These are phyloP conservation scores for Dendrolimus punctatus DNA, from an alignment of 1,140 invertebrate species.

Conservation along the genomic window DNA sequence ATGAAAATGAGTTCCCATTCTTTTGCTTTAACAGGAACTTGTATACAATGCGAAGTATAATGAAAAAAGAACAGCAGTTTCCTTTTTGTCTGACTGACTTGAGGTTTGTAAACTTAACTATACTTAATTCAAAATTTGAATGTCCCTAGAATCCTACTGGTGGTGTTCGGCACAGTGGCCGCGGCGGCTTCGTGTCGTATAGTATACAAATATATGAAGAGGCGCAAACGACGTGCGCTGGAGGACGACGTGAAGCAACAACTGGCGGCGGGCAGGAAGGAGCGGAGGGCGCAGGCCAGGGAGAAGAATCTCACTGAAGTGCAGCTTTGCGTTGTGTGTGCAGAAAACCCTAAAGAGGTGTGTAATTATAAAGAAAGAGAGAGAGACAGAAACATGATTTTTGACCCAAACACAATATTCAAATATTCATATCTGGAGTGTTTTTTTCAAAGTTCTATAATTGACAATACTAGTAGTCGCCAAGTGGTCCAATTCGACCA, in stretches of 20 bases:
- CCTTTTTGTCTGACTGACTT: no score
- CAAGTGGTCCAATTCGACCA: no score
- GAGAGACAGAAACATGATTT: neutral
- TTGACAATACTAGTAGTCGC: no score
- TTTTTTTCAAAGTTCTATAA: no score
- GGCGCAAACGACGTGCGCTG: constrained; percentile 70
- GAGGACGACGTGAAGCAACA: constrained; percentile 74
- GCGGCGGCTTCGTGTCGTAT: constrained; percentile 77
- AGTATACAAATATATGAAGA: constrained; percentile 75
- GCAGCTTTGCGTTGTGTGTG: constrained; percentile 84
- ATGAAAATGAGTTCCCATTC: no score
- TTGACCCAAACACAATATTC: no score
- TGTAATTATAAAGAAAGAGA: constrained; percentile 1
- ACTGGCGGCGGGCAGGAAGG: constrained; percentile 75
- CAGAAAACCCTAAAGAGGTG: constrained; percentile 82
- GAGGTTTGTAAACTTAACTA: no score
- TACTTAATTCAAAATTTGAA: no score
- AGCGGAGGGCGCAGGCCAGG: constrained; percentile 75
- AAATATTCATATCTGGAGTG: no score
- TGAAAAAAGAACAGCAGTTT: no score
- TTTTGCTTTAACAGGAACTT: no score
- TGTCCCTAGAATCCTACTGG: constrained; percentile 71
- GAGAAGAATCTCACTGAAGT: constrained; percentile 76
- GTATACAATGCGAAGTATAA: no score
- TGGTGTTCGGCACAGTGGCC: constrained; percentile 80